These are phyloP conservation scores for Argyrosomus japonicus DNA, from an alignment of 2,113 vertebrate genomes.

Conservation along the genomic window DNA sequence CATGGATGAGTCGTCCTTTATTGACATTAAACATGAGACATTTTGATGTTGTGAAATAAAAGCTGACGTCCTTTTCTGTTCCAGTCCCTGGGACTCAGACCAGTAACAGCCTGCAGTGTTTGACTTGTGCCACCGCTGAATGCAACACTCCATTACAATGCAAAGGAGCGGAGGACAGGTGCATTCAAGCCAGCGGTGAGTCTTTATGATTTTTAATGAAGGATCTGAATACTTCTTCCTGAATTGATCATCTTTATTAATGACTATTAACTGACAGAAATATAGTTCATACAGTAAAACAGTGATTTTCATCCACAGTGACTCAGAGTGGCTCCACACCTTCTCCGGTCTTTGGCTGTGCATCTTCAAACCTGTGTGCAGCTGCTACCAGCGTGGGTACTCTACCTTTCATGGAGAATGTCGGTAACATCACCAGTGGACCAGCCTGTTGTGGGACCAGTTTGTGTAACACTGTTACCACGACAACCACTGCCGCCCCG, in stretches of 20 bases:
- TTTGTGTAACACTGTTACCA: no score
- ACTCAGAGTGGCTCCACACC: background rate
- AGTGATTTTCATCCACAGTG: background rate
- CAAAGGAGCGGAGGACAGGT: background rate
- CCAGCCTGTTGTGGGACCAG: no score
- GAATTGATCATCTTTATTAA: background rate
- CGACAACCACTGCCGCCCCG: no score
- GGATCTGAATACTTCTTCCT: no score
- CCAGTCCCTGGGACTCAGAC: background rate
- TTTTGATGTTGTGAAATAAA: background rate
- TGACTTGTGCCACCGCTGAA: rapidly evolving
- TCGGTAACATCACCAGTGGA: no score
- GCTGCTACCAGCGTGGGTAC: no score
- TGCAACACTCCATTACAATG: background rate
- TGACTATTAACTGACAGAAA: no score
- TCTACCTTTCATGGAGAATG: no score
- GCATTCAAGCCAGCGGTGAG: conserved; percentile 10
- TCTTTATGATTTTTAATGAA: background rate
- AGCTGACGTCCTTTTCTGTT: background rate
- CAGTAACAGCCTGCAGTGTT: background rate
- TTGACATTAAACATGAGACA: no score
- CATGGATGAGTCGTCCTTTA: background rate
- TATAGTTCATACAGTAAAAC: background rate
- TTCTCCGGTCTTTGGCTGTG: background rate
- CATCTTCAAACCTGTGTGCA: background rate